phyloP scores from a whole-genome alignment of 2,113 vertebrate species.

The Corynorhinus townsendii region DNA sequence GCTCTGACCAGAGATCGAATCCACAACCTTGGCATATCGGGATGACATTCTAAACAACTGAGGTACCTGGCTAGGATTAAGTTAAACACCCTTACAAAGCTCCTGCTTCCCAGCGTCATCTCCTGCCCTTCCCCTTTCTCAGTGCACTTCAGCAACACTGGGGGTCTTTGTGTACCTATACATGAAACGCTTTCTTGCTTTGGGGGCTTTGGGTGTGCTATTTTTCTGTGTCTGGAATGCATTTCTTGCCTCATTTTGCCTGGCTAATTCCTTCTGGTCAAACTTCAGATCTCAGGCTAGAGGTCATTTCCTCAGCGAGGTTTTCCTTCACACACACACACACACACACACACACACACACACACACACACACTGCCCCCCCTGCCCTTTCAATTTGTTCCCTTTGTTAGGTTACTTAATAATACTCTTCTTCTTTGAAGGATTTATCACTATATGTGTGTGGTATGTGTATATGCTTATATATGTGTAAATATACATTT shows the following conservation, averaged over 20 bases:
- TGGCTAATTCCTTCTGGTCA: not conserved
- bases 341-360: not conserved
- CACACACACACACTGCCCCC: not conserved
- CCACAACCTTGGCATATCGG: too few species aligned
- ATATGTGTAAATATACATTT: not conserved
- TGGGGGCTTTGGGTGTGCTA: not conserved
- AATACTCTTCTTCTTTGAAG: not conserved
- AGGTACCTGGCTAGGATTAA: not conserved
- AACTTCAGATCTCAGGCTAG: not conserved
- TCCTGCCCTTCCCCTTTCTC: not conserved
- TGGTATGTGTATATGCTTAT: not conserved
- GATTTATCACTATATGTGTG: not conserved
- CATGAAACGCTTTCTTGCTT: not conserved
- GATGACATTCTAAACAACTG: too few species aligned
- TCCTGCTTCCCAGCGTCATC: not conserved
- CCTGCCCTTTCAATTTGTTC: not conserved
- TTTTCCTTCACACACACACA: not conserved
- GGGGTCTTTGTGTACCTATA: not conserved
- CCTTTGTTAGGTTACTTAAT: constrained; percentile 27
- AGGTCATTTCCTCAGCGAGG: not conserved
- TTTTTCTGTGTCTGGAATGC: not conserved
- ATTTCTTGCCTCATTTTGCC: not conserved
- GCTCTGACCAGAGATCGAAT: too few species aligned
- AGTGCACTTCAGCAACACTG: not conserved
- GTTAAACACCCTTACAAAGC: not conserved